Evolutionary conservation across 2,888 invertebrate species (phyloP).

Genomic region (Andricus quercusramuli): DNA sequence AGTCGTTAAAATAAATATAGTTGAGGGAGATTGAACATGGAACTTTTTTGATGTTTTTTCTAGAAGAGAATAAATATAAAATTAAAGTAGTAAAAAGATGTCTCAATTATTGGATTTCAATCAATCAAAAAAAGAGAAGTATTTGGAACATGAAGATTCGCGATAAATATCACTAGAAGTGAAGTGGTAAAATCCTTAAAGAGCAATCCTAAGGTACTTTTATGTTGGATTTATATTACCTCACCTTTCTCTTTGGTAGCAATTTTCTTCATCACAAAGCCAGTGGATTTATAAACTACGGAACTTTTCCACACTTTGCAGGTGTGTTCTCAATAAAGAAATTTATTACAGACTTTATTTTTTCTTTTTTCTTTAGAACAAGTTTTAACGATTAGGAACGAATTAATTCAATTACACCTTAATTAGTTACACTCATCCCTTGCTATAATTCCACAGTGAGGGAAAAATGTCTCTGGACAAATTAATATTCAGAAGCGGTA

Average conservation of each 20-base stretch:
- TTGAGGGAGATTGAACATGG: not conserved
- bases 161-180: not conserved
- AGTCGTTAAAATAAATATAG: not conserved
- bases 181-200: not conserved
- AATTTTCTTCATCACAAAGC: slow-evolving; percentile 17
- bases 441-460: too few relatives aligned
- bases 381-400: not conserved
- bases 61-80: too few relatives aligned
- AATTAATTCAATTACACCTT: not conserved
- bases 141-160: not conserved
- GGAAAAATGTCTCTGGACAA: too few relatives aligned
- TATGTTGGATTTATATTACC: not conserved
- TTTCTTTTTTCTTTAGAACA: not conserved
- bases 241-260: not conserved
- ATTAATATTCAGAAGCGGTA: too few relatives aligned
- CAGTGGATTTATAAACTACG: slow-evolving; percentile 13
- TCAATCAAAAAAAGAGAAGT: not conserved
- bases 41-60: not conserved
- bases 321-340: slow-evolving; percentile 14
- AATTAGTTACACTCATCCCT: too few relatives aligned
- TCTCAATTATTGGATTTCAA: not conserved
- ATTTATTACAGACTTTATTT: not conserved
- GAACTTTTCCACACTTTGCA: slow-evolving; percentile 12
- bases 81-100: not conserved
- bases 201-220: not conserved